phyloP scores from a whole-genome alignment of 2,797 vertebrate genomes.

The Gymnothorax javanicus region DNA sequence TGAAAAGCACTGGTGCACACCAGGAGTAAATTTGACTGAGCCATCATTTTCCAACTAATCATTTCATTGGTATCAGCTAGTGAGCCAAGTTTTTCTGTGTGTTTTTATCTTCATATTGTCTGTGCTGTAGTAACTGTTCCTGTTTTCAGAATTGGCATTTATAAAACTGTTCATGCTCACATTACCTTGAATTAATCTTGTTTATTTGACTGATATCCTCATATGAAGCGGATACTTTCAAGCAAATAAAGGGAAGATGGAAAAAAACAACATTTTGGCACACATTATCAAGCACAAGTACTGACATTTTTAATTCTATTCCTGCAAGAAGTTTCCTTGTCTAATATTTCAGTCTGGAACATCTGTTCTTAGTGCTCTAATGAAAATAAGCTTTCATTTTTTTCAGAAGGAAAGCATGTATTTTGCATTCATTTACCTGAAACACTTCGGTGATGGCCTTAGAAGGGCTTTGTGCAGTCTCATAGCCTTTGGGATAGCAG shows the following conservation, averaged over 20 bases:
- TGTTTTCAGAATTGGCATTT: not conserved
- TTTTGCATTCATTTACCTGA: not conserved
- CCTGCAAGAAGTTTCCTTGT: constrained; percentile 12
- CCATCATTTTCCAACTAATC: constrained; percentile 24
- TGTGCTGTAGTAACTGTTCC: not conserved
- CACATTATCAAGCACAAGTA: constrained; percentile 23
- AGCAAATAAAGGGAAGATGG: constrained; percentile 1
- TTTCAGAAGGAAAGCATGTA: not conserved
- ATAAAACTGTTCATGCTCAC: not conserved
- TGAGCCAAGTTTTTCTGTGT: not conserved
- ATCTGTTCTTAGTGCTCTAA: constrained; percentile 14
- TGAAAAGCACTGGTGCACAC: constrained; percentile 11
- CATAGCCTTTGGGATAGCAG: not conserved
- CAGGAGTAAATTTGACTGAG: not conserved
- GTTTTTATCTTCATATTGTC: not conserved
- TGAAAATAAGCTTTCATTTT: not conserved
- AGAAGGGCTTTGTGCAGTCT: not conserved
- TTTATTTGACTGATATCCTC: constrained; percentile 8
- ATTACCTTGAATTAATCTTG: constrained; percentile 8
- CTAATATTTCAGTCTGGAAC: constrained; percentile 29
- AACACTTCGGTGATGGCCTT: not conserved
- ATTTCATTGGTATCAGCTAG: constrained; percentile 14
- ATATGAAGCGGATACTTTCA: constrained; percentile 11
- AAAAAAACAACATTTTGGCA: constrained; percentile 37
- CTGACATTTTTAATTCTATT: constrained; percentile 29